phyloP scores from a whole-genome alignment of 2,113 vertebrate genomes.

The Caretta caretta region DNA sequence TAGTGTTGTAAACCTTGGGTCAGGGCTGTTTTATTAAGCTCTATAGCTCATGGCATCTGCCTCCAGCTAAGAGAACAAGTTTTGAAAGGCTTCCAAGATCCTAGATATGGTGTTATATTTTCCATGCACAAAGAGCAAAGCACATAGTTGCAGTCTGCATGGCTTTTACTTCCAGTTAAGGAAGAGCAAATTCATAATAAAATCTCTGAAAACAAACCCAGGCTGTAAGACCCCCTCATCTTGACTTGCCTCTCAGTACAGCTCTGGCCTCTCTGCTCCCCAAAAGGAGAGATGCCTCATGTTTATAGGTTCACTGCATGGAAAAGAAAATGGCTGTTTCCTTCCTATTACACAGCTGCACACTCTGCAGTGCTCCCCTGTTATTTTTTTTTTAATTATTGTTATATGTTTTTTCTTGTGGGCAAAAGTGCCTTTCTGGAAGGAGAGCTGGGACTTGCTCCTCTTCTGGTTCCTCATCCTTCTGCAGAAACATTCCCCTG shows the following conservation, averaged over 20 bases:
- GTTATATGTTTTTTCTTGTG: background rate
- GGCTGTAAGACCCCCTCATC: background rate
- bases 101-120: background rate
- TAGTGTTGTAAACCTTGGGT: slow-evolving; percentile 53
- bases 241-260: fast-evolving
- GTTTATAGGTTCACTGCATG: background rate
- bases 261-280: fast-evolving
- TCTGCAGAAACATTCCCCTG: background rate
- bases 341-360: background rate
- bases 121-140: background rate
- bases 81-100: slow-evolving; percentile 19
- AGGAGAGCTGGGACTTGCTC: background rate
- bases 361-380: background rate
- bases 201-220: background rate
- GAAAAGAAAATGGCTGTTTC: background rate
- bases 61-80: slow-evolving; percentile 1
- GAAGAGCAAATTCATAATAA: background rate
- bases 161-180: background rate
- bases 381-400: background rate
- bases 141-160: background rate
- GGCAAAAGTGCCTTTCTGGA: background rate
- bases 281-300: background rate
- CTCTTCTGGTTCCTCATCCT: background rate
- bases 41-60: background rate
- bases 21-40: slow-evolving; percentile 39